A percentile compares a stretch with the other conserved stretches of the same genome.
These are phyloP conservation scores for Eurystomus glaucurus DNA, from an alignment of 2,797 vertebrate genomes.

Conservation along the genomic window DNA sequence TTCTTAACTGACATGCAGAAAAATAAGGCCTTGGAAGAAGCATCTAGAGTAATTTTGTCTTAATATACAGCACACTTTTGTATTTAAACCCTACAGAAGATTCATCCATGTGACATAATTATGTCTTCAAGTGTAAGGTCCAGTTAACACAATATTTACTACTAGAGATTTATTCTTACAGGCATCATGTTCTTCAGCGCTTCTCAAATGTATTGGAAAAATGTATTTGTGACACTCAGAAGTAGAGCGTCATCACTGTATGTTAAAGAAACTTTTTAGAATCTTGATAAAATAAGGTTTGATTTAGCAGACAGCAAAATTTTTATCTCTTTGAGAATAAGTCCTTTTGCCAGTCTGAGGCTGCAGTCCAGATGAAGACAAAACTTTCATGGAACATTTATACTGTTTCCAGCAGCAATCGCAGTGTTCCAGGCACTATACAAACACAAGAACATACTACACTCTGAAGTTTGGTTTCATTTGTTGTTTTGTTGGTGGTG, in stretches of 20 bases:
- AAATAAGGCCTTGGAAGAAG: not conserved
- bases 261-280: not conserved
- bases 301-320: not conserved
- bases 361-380: constrained; percentile 4
- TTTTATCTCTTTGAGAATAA: not conserved
- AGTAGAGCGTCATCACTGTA: not conserved
- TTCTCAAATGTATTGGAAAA: not conserved
- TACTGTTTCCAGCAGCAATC: not conserved
- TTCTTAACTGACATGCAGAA: not conserved
- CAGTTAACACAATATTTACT: not conserved
- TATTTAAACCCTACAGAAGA: not conserved
- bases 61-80: not conserved
- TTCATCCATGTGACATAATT: not conserved
- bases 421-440: not conserved
- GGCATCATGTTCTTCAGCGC: not conserved
- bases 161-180: not conserved
- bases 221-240: not conserved
- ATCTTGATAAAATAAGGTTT: not conserved
- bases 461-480: not conserved
- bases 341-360: not conserved
- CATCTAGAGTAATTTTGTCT: not conserved
- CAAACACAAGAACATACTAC: not conserved
- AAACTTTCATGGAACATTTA: not conserved
- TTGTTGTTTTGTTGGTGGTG: not conserved
- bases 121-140: not conserved